Evolutionary conservation across 2,888 invertebrate genomes (phyloP), one percentile per base, ranked within the genome.

Genomic region (Nesidiocoris tenuis): DNA sequence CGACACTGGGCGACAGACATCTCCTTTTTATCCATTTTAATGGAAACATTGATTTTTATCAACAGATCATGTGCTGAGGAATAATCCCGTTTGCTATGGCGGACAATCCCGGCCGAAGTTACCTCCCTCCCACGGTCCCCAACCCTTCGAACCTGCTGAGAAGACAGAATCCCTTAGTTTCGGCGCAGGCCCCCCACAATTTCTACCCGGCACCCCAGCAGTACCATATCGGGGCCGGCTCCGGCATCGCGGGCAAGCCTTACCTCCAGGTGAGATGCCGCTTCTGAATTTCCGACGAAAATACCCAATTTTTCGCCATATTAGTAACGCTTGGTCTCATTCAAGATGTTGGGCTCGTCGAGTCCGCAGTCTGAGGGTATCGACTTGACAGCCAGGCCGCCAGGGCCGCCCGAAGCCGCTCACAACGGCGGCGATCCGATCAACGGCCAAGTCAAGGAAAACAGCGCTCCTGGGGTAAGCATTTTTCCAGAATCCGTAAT

Each of bases 161-260:
- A 24, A 61, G 76, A 9, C 76, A 76, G 57, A 76, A 76, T 76
- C 61, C 76, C 2, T 25, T 56, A 2, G 74, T 25, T n/a, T 63
- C 64, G 12, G n/a, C 61, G 16, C 68, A 67, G 54, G 68, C 61
- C 1, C 72, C 71, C 1, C 71, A 61, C 3, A 61, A 56, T 2
- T 75, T 68, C 61, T 68, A 75, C 18, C 16, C 67, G 12, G 65
- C 74, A n/a, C 65, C 74, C n/a, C 74, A 74, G 25, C 24, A 54
- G 5, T 74, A 64, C 64, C 57, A 65, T 0, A 61, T 24, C 1
- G 21, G 66, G 7, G 54, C 39, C 19, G 63, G 25, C n/a, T n/a
- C 24, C 1, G 23, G 80, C 12, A 81, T 81, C n/a, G 16, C 21
- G 2, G 9, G 16, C 2, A 82, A 82, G 79, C 84, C 84, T 0